A percentile compares a stretch with the other conserved stretches of the same genome.
phyloP scores from a whole-genome alignment of 1,140 invertebrate species.

The Melanaphis sacchari region DNA sequence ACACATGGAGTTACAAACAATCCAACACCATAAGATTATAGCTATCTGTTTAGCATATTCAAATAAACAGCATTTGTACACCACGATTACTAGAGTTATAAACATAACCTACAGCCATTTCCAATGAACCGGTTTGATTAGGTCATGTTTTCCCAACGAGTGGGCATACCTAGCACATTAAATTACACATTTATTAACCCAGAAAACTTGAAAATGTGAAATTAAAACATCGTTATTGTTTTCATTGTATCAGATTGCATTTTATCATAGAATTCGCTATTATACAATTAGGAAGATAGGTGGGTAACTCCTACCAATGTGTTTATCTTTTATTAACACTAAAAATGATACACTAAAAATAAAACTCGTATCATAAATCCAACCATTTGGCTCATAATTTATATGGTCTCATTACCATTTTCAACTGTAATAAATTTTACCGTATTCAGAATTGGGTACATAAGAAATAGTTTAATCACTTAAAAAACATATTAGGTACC shows the following conservation, averaged over 20 bases:
- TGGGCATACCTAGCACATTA: background rate
- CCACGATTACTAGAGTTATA: background rate
- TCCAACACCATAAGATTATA: too few relatives aligned
- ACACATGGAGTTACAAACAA: background rate
- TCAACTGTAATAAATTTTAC: background rate
- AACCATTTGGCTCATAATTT: background rate
- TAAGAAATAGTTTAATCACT: too few relatives aligned
- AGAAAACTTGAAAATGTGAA: constrained; percentile 21
- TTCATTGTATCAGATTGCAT: background rate
- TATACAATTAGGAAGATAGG: background rate
- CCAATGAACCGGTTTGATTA: constrained; percentile 24
- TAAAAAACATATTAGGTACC: too few relatives aligned
- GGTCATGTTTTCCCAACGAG: background rate
- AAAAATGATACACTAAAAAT: too few relatives aligned
- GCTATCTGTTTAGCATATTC: background rate
- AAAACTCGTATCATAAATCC: background rate
- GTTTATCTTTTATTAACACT: background rate
- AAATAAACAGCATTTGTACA: background rate
- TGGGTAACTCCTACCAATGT: background rate
- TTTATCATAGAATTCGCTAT: background rate
- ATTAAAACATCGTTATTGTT: constrained; percentile 13
- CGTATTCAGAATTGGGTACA: too few relatives aligned
- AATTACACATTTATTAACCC: background rate
- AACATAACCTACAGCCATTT: background rate
- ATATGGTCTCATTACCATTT: background rate